phyloP scores from a whole-genome alignment of 2,888 invertebrate genomes.

The Drosophila yooni region DNA sequence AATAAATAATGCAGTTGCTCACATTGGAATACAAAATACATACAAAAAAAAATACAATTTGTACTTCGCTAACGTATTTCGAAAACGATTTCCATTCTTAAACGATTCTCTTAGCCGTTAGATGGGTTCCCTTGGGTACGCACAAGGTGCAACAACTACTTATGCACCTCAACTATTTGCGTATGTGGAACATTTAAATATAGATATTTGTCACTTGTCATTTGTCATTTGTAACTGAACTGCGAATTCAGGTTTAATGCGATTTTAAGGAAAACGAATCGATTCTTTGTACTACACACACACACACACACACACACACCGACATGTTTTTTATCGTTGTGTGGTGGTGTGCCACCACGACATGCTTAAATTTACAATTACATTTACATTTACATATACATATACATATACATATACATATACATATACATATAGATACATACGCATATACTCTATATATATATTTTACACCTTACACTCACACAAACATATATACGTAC shows the following conservation, averaged over 20 bases:
- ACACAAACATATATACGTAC: constrained; percentile 50
- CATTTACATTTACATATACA: constrained; percentile 16
- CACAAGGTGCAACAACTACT: neutral
- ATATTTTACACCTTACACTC: constrained; percentile 43
- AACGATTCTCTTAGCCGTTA: neutral
- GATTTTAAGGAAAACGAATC: constrained; percentile 39
- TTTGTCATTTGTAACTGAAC: constrained; percentile 1
- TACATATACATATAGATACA: constrained; percentile 17
- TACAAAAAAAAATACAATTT: neutral
- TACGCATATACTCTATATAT: constrained; percentile 11
- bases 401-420: neutral
- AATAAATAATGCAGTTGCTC: constrained; percentile 34
- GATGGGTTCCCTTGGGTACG: neutral
- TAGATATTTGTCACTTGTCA: neutral
- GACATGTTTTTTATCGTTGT: constrained; percentile 40
- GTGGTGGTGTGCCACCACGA: constrained; percentile 31
- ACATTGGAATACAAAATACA: neutral
- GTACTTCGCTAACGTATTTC: neutral
- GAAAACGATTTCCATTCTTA: neutral
- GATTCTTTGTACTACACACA: constrained; percentile 28
- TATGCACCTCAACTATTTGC: neutral
- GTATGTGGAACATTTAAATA: neutral
- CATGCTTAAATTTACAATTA: constrained; percentile 39
- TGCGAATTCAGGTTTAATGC: constrained; percentile 21
- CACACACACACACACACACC: constrained; percentile 37